Base-by-base conservation (phyloP, 2,113 vertebrate species). In the Ellobius talpinus region DNA sequence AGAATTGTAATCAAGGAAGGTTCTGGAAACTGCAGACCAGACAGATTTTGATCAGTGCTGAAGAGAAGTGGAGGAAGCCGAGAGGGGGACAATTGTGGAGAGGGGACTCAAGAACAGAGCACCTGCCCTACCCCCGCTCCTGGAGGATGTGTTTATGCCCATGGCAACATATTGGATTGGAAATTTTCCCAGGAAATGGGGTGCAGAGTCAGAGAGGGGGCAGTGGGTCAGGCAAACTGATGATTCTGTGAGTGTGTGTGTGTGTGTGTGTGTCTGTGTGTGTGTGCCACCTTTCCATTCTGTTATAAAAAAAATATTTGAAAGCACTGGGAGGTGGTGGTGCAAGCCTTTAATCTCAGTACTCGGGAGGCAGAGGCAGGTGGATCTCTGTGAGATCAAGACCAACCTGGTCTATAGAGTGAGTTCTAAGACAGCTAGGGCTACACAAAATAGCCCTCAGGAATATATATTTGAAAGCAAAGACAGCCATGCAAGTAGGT, bases 381-480 rank as follows among this genome's bases (percentile, higher is more conserved):
- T 7, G 1, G 6, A 72, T 72, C 68, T 72, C 36, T 72, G 14
- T 70, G 36, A 72, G 8, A n/a, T n/a, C 17, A 8, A 3, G 7
- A n/a, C 36, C 70, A 72, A n/a, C 36, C 70, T 72, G 17, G 17
- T 72, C 36, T 72, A 72, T n/a, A 72, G 70, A 72, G 36, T 9
- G 9, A 72, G 70, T 72, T 9, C 17, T 36, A 39, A 17, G 36
- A 21, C 36, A 72, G 70, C 36, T n/a, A 39, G 70, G 21, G 36
- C 19, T 39, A 72, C 36, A 21, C 70, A 72, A 17, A 72, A 6
- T 36, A 26, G 9, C 17, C 7, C 7, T 72, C n/a, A 14, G 5
- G 6, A 47, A 97, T 77, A 95, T 92, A 93, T 74, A 96, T 96
- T 39, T 88, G 77, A 94, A 91, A 87, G 74, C 73, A 81, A 87